A percentile compares a stretch with the other conserved stretches of the same genome.
These are phyloP conservation scores for Thalassophryne amazonica DNA, from an alignment of 2,797 vertebrate genomes.

Conservation along the genomic window DNA sequence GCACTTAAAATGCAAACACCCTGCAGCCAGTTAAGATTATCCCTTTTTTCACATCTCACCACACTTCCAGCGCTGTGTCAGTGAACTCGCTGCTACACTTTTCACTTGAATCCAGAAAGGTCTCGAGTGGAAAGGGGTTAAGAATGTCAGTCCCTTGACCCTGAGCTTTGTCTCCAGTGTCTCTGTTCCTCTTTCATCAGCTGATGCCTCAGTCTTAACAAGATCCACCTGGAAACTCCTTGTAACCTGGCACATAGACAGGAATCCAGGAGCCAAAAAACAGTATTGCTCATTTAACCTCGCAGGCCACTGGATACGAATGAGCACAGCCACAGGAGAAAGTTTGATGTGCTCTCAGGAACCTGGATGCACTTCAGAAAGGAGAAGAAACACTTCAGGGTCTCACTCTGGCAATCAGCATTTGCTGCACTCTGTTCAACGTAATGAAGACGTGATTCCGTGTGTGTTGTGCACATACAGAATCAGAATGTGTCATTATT, in stretches of 20 bases:
- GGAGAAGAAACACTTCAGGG: neutral
- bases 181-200: slow-evolving; percentile 6
- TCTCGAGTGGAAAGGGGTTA: slow-evolving; percentile 14
- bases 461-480: neutral
- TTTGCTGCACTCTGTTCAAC: neutral
- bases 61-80: neutral
- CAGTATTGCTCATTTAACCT: slow-evolving; percentile 45
- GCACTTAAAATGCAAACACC: slow-evolving; percentile 19
- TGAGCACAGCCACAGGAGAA: slow-evolving; percentile 1
- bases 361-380: slow-evolving; percentile 11
- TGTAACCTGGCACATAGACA: neutral
- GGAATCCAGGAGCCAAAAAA: slow-evolving; percentile 11
- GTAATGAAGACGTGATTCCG: neutral
- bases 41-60: slow-evolving; percentile 8
- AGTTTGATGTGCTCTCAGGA: slow-evolving; percentile 10
- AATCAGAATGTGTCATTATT: slow-evolving; percentile 2
- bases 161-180: slow-evolving; percentile 7
- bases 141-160: slow-evolving; percentile 24
- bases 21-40: slow-evolving; percentile 7
- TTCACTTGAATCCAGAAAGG: slow-evolving; percentile 12
- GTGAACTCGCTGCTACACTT: neutral
- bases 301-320: slow-evolving; percentile 15
- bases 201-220: slow-evolving; percentile 3
- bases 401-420: slow-evolving; percentile 2
- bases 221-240: slow-evolving; percentile 17